Evolutionary conservation across 2,113 vertebrate genomes (phyloP).

Genomic region (Suncus etruscus): DNA sequence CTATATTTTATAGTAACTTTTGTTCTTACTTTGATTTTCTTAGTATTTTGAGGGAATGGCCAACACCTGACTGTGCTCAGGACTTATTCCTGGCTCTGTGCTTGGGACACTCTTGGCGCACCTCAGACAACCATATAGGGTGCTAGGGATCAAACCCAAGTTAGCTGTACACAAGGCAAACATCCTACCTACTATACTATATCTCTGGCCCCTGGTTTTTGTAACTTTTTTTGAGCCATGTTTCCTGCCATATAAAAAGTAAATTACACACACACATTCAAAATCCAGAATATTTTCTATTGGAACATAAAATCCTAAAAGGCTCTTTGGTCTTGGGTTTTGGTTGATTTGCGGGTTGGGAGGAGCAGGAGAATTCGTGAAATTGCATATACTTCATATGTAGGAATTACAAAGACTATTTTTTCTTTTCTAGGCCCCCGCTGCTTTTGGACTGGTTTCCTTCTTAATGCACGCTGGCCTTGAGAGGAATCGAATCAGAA

Average conservation of each 20-base stretch:
- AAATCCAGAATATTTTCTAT: constrained; percentile 24
- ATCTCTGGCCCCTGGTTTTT: neutral
- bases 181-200: neutral
- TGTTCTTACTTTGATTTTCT: constrained; percentile 42
- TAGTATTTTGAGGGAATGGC: neutral
- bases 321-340: neutral
- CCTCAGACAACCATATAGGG: neutral
- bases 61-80: no score
- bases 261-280: neutral
- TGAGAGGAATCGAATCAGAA: constrained; percentile 98
- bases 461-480: constrained; percentile 99
- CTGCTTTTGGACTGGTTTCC: constrained; percentile 97
- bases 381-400: neutral
- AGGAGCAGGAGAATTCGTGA: neutral
- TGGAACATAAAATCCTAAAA: constrained; percentile 49
- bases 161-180: neutral
- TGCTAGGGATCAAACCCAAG: neutral
- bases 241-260: neutral
- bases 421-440: constrained; percentile 92
- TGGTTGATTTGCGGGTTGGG: neutral
- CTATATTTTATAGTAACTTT: constrained; percentile 55
- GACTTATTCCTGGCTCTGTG: no score
- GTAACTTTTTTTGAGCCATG: neutral
- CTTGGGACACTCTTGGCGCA: no score
- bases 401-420: neutral